These are phyloP conservation scores for Onychostruthus taczanowskii DNA, from an alignment of 2,113 vertebrate species.

Conservation along the genomic window DNA sequence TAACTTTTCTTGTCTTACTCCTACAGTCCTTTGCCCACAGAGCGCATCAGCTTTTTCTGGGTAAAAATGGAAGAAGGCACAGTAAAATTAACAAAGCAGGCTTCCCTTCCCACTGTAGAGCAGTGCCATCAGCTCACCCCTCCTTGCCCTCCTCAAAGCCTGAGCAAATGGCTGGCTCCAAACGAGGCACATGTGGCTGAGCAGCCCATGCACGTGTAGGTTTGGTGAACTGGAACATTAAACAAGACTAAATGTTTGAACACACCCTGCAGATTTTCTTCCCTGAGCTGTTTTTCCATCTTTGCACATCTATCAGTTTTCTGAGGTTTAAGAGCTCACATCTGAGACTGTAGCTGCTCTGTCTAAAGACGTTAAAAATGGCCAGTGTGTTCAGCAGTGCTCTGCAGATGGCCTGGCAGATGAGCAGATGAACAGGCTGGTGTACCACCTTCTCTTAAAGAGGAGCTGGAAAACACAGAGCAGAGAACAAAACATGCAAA, in stretches of 20 bases:
- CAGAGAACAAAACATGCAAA: not conserved
- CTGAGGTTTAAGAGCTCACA: not conserved
- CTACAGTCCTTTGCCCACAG: not conserved
- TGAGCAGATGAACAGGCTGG: not conserved
- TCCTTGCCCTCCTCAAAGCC: not conserved
- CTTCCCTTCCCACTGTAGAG: not conserved
- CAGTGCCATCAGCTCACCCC: not conserved
- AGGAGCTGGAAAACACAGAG: not conserved
- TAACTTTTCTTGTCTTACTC: not conserved
- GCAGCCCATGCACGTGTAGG: not conserved
- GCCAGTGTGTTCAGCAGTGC: not conserved
- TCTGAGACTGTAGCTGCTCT: not conserved
- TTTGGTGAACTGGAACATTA: not conserved
- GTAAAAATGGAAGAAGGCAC: not conserved
- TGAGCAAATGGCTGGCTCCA: not conserved
- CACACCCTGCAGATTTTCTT: not conserved
- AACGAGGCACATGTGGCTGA: accelerated
- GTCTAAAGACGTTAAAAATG: not conserved
- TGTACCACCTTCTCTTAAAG: not conserved
- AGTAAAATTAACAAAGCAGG: not conserved
- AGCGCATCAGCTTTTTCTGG: accelerated
- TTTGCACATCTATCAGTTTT: not conserved
- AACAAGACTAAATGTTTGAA: not conserved
- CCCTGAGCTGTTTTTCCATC: not conserved
- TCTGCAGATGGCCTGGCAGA: not conserved